A percentile compares a stretch with the other conserved stretches of the same genome.
These are phyloP conservation scores for Balaeniceps rex DNA, from an alignment of 2,113 vertebrate genomes.

Conservation along the genomic window DNA sequence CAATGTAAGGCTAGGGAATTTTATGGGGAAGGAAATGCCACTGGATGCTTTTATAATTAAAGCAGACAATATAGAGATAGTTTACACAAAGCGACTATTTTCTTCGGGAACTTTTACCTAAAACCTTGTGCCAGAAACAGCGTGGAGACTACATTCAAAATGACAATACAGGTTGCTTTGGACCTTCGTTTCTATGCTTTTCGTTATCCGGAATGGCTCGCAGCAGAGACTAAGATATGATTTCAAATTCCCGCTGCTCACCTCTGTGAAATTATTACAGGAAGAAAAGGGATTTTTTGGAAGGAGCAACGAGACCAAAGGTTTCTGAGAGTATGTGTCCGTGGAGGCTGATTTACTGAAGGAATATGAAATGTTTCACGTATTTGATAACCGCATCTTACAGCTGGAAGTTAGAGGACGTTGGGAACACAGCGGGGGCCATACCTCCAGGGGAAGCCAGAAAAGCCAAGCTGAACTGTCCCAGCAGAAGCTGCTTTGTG, in stretches of 20 bases:
- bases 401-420: not conserved
- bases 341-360: not conserved
- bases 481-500: not conserved
- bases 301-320: not conserved
- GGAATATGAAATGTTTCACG: not conserved
- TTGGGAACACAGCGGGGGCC: no score
- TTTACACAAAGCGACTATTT: not conserved
- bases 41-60: not conserved
- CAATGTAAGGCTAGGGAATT: not conserved
- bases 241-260: not conserved
- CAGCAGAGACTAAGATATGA: not conserved
- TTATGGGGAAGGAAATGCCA: not conserved
- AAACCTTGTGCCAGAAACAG: not conserved
- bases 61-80: not conserved
- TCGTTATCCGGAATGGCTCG: not conserved
- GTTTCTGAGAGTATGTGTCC: not conserved
- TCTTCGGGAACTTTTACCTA: not conserved
- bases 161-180: not conserved
- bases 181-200: not conserved
- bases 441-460: not conserved
- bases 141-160: not conserved
- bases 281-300: not conserved
- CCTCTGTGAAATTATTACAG: not conserved
- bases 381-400: not conserved
- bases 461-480: not conserved